Evolutionary conservation across 1,140 invertebrate species (phyloP).

Genomic region (Caenorhabditis briggsae): DNA sequence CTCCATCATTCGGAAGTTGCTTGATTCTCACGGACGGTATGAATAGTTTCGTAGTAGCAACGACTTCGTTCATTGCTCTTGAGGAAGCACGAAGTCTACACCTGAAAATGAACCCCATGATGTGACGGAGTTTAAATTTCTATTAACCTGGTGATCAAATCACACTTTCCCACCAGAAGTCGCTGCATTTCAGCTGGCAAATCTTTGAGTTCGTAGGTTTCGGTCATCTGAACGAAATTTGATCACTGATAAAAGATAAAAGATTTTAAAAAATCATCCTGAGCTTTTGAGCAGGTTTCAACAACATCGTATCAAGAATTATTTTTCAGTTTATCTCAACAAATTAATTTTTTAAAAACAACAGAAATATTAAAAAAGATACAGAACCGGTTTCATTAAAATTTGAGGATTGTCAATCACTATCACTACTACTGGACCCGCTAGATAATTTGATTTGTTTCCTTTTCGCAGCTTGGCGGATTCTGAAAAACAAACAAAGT

Average conservation of each 20-base stretch:
- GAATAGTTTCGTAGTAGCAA: slow-evolving; percentile 9
- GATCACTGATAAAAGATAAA: neutral
- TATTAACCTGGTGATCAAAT: neutral
- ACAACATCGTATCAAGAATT: neutral
- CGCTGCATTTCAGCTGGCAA: slow-evolving; percentile 1
- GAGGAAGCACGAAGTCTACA: neutral
- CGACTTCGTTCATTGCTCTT: neutral
- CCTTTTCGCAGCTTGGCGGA: neutral
- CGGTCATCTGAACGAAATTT: slow-evolving; percentile 4
- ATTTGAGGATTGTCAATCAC: neutral
- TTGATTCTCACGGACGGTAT: neutral
- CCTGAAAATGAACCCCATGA: neutral
- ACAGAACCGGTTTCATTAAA: too few relatives aligned
- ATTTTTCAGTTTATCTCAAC: too few relatives aligned
- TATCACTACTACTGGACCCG: neutral
- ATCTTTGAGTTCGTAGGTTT: neutral
- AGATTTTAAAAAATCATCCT: neutral
- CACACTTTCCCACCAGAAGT: neutral
- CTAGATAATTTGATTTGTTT: neutral
- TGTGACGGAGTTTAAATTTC: too few relatives aligned
- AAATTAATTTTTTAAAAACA: too few relatives aligned
- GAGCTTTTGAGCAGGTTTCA: slow-evolving; percentile 2
- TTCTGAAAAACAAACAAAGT: neutral
- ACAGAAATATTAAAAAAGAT: too few relatives aligned
- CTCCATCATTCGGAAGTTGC: neutral